Evolutionary conservation across 2,888 invertebrate genomes (phyloP), one percentile per base, ranked within the genome.

Genomic region (Microplitis deprimator): DNA sequence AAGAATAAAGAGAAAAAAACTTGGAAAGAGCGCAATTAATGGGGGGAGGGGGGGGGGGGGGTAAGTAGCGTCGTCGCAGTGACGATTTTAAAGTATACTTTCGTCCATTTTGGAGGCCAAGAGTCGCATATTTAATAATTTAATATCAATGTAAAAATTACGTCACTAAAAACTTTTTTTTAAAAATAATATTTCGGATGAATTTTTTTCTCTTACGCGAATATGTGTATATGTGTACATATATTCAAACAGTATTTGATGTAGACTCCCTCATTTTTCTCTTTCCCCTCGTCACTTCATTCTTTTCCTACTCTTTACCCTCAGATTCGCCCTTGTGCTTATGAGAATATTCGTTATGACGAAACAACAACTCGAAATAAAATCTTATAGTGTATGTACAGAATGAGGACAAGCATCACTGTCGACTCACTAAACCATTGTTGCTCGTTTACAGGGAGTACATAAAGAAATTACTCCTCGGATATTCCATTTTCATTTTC

Each of bases 71-170:
- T 69, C 50, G 68, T 75, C 69, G 61, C 64, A 69, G 50, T 64
- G 64, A 70, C 71, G 16, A 76, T 76, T 65, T 71, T 65, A 16
- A 61, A 76, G 70, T 71, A 50, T 40, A 73, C 76, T 82, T 85
- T 85, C 85, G 84, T 85, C 85, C 85, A 85, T 85, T 85, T 85
- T 85, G 84, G 82, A 81, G 81, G 82, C 83, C 83, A 83, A 84
- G 80, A 85, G 82, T 79, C 79, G 79, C 81, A 16, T 61, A 50
- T 50, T 50, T 50, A 50, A 50, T 50, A 50, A 8, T 50, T 50
- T 13, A 50, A 50, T 50, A 50, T 50, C 50, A 13, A 50, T 10
- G 13, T 13, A 50, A 50, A 10, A 50, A 50, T 50, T 50, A 13
- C 5, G 13, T 13, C 50, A 50, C 13, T 50, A 13, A 38, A 20